Evolutionary conservation across 2,113 vertebrate species (phyloP).

Genomic region (Pygoscelis antarcticus): DNA sequence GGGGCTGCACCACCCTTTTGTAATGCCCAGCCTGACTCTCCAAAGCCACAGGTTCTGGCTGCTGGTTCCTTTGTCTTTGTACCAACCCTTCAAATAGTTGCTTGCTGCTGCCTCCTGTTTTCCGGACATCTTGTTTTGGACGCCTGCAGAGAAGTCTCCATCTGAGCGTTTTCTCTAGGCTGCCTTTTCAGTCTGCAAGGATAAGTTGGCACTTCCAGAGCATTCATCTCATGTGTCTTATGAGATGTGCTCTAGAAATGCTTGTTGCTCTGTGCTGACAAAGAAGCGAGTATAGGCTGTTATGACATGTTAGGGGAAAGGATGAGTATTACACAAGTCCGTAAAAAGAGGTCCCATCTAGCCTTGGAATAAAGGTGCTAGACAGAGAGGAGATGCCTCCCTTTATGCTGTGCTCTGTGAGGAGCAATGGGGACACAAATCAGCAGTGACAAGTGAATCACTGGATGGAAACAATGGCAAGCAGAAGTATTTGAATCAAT

Average conservation of each 20-base stretch:
- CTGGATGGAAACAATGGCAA: not conserved
- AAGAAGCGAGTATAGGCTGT: not conserved
- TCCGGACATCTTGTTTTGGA: not conserved
- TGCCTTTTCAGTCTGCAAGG: not conserved
- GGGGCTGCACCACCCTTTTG: not conserved
- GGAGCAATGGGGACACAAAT: not conserved
- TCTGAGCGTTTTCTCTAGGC: not conserved
- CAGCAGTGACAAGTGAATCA: not conserved
- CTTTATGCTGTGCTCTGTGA: not conserved
- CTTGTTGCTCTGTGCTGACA: not conserved
- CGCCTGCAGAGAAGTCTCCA: not conserved
- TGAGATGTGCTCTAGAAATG: not conserved
- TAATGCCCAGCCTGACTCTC: not conserved
- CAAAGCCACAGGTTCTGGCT: not conserved
- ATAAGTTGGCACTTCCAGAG: not conserved
- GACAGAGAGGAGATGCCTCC: not conserved
- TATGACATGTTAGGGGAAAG: not conserved
- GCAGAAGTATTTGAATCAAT: not conserved
- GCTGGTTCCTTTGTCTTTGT: not conserved
- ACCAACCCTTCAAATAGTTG: not conserved
- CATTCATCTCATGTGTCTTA: not conserved
- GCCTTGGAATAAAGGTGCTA: not conserved
- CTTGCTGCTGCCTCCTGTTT: not conserved
- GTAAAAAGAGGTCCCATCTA: not conserved
- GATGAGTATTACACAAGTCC: not conserved